These are phyloP conservation scores for Anaspis maculata DNA, from an alignment of 2,888 invertebrate genomes.

Conservation along the genomic window DNA sequence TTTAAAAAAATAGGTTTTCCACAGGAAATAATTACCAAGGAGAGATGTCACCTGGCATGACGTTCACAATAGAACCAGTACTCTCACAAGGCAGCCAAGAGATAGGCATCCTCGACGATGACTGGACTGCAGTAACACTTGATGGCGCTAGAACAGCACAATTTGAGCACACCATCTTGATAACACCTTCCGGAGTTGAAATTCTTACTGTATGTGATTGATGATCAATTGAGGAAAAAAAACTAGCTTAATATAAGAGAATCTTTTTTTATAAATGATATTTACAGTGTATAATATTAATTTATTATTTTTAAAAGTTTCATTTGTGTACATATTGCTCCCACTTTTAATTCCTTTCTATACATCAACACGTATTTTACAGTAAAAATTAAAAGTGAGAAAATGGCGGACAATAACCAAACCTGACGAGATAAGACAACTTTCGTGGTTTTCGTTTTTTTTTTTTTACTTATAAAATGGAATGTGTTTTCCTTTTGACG, in stretches of 20 bases:
- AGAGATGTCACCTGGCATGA: conserved; percentile 80
- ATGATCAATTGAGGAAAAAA: too few relatives aligned
- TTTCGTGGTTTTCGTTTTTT: too few relatives aligned
- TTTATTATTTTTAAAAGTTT: conserved; percentile 26
- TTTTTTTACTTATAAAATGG: conserved; percentile 35
- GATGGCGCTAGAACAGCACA: conserved; percentile 82
- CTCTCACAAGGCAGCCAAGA: conserved; percentile 65
- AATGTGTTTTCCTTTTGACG: conserved; percentile 34
- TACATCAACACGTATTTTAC: conserved; percentile 27
- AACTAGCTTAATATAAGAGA: conserved; percentile 16
- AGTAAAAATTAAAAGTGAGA: conserved; percentile 27
- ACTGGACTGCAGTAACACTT: conserved; percentile 84
- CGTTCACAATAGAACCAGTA: conserved; percentile 91
- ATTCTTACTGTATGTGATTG: conserved; percentile 55
- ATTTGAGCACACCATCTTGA: conserved; percentile 83
- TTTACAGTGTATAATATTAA: conserved; percentile 30
- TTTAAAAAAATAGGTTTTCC: background rate
- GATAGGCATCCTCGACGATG: conserved; percentile 68
- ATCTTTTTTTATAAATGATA: conserved; percentile 22
- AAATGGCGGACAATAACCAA: conserved; percentile 37
- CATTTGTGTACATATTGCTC: conserved; percentile 33
- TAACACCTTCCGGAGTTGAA: conserved; percentile 69
- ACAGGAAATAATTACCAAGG: conserved; percentile 59
- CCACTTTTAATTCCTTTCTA: conserved; percentile 25
- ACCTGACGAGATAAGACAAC: too few relatives aligned